phyloP scores from a whole-genome alignment of 2,797 vertebrate genomes.

The Syngnathus acus region DNA sequence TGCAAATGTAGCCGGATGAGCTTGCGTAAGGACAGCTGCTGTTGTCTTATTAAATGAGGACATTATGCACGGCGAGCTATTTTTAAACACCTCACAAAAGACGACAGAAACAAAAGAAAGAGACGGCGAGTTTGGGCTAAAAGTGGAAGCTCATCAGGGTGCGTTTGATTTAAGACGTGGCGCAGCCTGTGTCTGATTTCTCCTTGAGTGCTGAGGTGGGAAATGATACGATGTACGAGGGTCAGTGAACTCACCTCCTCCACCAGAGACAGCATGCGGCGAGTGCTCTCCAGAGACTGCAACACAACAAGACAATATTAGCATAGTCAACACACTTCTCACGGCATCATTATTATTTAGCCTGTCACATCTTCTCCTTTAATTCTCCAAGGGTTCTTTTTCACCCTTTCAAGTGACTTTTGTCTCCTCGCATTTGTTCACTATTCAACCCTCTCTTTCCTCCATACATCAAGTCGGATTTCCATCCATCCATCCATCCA shows the following conservation, averaged over 20 bases:
- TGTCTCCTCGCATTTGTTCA: not conserved
- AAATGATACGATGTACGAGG: not conserved
- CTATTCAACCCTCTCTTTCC: too few relatives aligned
- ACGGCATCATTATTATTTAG: slow-evolving; percentile 6
- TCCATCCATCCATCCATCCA: not conserved
- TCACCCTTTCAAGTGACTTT: not conserved
- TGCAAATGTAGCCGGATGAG: not conserved
- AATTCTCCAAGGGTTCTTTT: not conserved
- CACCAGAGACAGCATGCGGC: slow-evolving; percentile 96
- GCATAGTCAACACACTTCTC: not conserved
- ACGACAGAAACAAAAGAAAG: not conserved
- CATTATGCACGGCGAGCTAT: slow-evolving; percentile 25
- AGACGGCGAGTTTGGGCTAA: not conserved
- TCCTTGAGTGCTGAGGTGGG: not conserved
- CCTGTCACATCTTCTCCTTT: slow-evolving; percentile 1
- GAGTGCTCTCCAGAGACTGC: slow-evolving; percentile 97
- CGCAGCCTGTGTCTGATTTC: too few relatives aligned
- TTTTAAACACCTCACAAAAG: not conserved
- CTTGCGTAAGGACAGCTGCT: not conserved
- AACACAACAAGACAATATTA: slow-evolving; percentile 10
- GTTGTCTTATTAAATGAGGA: slow-evolving; percentile 9
- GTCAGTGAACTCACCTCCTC: slow-evolving; percentile 74
- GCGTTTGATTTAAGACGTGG: not conserved
- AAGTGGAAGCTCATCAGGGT: not conserved
- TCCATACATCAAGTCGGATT: not conserved